Conservation (phyloP, 1,140 invertebrate genomes). For the Penaeus indicus region DNA sequence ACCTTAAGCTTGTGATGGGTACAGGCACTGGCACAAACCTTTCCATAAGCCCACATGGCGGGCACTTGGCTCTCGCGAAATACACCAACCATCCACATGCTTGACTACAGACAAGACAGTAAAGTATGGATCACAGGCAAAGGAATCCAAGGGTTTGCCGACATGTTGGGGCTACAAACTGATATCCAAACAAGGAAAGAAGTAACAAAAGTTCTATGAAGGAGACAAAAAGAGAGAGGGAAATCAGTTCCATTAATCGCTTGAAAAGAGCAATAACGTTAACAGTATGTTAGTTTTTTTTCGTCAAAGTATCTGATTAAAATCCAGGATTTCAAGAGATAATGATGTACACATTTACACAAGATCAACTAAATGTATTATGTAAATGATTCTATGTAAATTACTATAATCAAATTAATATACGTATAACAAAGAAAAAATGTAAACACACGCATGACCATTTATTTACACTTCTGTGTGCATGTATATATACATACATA, state of each 20-base stretch:
- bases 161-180: slow-evolving; percentile 60
- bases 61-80: slow-evolving; percentile 52
- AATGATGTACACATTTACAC: too few species aligned
- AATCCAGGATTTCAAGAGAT: too few species aligned
- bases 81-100: slow-evolving; percentile 60
- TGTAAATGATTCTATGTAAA: too few species aligned
- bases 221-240: background rate
- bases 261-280: background rate
- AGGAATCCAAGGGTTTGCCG: slow-evolving; percentile 59
- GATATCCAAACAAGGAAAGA: slow-evolving; percentile 51
- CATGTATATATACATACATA: too few species aligned
- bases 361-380: too few species aligned
- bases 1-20: slow-evolving; percentile 59
- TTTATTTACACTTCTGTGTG: too few species aligned
- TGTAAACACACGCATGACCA: too few species aligned
- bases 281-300: background rate
- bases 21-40: slow-evolving; percentile 62
- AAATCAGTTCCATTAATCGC: background rate
- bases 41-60: slow-evolving; percentile 41
- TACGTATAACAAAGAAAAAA: too few species aligned
- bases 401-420: too few species aligned
- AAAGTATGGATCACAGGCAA: slow-evolving; percentile 60
- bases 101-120: slow-evolving; percentile 60
- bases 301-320: too few species aligned
- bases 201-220: slow-evolving; percentile 23